Percentiles rank a stretch among this genome's conserved stretches.
These are phyloP conservation scores for Stenodema calcarata DNA, from an alignment of 2,888 invertebrate genomes.

Conservation along the genomic window DNA sequence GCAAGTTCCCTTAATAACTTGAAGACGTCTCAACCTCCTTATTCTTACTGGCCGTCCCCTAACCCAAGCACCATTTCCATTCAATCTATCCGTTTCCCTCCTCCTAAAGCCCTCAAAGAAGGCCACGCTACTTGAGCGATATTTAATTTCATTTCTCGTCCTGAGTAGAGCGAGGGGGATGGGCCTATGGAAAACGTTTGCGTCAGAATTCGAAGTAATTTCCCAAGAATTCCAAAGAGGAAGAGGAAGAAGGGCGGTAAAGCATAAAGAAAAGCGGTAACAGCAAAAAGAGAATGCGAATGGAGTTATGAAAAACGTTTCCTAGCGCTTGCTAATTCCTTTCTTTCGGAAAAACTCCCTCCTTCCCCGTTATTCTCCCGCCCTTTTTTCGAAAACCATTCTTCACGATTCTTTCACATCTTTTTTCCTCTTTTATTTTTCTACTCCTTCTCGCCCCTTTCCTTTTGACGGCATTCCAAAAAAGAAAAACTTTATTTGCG, in stretches of 20 bases:
- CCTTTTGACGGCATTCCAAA: background rate
- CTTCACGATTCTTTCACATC: slow-evolving; percentile 1
- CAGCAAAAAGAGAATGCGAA: slow-evolving; percentile 4
- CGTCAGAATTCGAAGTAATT: slow-evolving; percentile 12
- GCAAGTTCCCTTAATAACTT: too few relatives aligned
- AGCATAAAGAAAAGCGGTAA: slow-evolving; percentile 10
- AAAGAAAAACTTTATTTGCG: slow-evolving; percentile 11
- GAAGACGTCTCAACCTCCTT: too few relatives aligned
- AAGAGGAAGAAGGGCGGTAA: background rate
- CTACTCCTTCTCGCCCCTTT: background rate
- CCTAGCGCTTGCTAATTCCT: slow-evolving; percentile 40
- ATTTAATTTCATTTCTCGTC: slow-evolving; percentile 34
- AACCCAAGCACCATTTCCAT: slow-evolving; percentile 5
- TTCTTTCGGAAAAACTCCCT: slow-evolving; percentile 5
- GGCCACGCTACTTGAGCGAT: slow-evolving; percentile 25
- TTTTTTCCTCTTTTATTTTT: background rate
- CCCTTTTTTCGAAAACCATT: background rate
- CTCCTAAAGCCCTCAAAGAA: background rate
- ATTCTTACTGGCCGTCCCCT: too few relatives aligned
- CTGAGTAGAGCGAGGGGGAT: background rate
- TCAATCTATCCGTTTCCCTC: slow-evolving; percentile 7
- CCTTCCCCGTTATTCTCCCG: background rate
- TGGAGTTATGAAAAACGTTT: slow-evolving; percentile 45
- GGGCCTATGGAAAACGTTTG: background rate
- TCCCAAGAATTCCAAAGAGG: background rate